phyloP scores from a whole-genome alignment of 2,888 invertebrate species.

The Mamestra brassicae region DNA sequence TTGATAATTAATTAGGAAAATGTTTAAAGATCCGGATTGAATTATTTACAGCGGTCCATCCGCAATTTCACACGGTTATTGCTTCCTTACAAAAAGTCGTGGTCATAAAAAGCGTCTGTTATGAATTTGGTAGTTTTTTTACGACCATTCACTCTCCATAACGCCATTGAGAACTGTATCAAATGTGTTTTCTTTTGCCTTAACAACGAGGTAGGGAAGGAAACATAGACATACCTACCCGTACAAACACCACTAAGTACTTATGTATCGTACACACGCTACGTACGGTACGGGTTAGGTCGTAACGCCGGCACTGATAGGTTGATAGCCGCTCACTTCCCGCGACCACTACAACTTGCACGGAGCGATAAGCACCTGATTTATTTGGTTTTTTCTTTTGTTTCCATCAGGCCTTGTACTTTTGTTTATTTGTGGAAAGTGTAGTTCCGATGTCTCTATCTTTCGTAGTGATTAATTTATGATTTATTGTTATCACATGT shows the following conservation, averaged over 20 bases:
- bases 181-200: constrained; percentile 18
- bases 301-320: constrained; percentile 45
- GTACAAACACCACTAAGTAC: neutral
- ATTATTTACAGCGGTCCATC: constrained; percentile 38
- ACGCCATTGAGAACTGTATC: constrained; percentile 21
- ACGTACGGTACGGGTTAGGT: constrained; percentile 11
- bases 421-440: constrained; percentile 3
- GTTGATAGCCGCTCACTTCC: constrained; percentile 54
- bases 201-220: constrained; percentile 22
- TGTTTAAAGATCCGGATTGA: constrained; percentile 31
- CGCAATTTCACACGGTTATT: constrained; percentile 38
- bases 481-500: constrained; percentile 12
- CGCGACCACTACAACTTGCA: constrained; percentile 43
- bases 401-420: constrained; percentile 27
- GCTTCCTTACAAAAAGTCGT: constrained; percentile 34
- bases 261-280: neutral
- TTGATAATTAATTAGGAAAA: constrained; percentile 34
- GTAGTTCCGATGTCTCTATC: constrained; percentile 1
- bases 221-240: neutral
- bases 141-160: constrained; percentile 43
- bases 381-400: constrained; percentile 57
- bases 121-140: constrained; percentile 42
- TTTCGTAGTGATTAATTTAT: constrained; percentile 23
- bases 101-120: constrained; percentile 42
- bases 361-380: constrained; percentile 57